phyloP scores from a whole-genome alignment of 2,797 vertebrate species.

The Echiichthys vipera region DNA sequence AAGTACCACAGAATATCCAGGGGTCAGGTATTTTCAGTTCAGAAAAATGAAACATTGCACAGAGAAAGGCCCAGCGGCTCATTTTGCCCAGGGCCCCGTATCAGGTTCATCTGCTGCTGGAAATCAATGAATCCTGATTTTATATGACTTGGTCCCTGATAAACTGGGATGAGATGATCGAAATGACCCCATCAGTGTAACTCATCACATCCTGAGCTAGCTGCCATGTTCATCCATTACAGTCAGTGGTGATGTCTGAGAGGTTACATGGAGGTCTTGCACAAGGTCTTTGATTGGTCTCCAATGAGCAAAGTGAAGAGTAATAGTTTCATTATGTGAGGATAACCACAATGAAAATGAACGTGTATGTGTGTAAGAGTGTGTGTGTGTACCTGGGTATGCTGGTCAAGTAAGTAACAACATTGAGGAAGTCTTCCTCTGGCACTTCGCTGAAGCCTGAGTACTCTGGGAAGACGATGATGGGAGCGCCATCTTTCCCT shows the following conservation, averaged over 20 bases:
- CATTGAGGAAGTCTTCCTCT: slow-evolving; percentile 94
- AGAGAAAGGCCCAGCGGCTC: too few species aligned
- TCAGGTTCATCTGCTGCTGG: background rate
- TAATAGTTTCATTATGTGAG: background rate
- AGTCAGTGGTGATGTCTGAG: background rate
- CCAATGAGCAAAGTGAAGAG: background rate
- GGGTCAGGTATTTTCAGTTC: background rate
- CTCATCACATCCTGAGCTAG: background rate
- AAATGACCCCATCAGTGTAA: background rate
- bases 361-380: background rate
- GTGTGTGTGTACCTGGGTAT: slow-evolving; percentile 88
- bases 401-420: slow-evolving; percentile 95
- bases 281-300: background rate
- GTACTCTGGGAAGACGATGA: slow-evolving; percentile 94
- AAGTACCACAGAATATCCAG: background rate
- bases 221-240: background rate
- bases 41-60: background rate
- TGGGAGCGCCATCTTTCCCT: slow-evolving; percentile 93
- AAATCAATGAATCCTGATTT: background rate
- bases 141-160: background rate
- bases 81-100: too few species aligned
- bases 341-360: background rate
- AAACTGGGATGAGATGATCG: background rate
- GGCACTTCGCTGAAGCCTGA: slow-evolving; percentile 92
- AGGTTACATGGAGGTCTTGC: background rate